Evolutionary conservation across 2,113 vertebrate genomes (phyloP).

Genomic region (Sciurus niger): DNA sequence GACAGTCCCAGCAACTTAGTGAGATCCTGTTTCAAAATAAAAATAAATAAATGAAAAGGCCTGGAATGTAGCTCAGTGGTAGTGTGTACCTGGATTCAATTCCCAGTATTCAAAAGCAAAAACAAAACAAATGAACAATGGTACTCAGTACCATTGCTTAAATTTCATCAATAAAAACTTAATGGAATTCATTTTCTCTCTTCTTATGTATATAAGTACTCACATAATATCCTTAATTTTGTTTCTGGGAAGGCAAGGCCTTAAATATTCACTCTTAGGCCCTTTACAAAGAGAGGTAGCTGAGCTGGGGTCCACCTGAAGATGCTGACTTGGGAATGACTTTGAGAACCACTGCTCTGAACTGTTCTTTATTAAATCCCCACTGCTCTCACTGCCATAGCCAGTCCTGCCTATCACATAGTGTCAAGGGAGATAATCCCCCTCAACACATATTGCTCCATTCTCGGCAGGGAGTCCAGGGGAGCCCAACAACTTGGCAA

Average conservation of each 20-base stretch:
- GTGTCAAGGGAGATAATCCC: background rate
- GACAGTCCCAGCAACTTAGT: too few species aligned
- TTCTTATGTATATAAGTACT: conserved; percentile 6
- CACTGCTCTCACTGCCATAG: background rate
- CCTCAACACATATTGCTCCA: accelerated
- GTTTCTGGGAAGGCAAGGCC: background rate
- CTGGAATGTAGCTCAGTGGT: too few species aligned
- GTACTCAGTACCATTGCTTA: background rate
- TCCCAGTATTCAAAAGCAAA: too few species aligned
- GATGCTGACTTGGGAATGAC: background rate
- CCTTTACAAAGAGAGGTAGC: background rate
- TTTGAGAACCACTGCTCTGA: background rate
- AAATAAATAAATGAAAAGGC: too few species aligned
- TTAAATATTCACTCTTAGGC: background rate
- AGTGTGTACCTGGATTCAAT: too few species aligned
- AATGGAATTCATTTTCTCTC: background rate
- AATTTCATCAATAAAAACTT: conserved; percentile 24
- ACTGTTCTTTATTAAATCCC: background rate
- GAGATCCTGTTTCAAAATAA: too few species aligned
- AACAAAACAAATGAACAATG: too few species aligned
- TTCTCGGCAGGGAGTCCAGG: background rate
- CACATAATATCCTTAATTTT: background rate
- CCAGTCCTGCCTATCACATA: background rate
- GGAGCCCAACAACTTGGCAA: background rate
- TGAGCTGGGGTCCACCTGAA: background rate